A percentile compares a stretch with the other conserved stretches of the same genome.
phyloP scores from a whole-genome alignment of 2,113 vertebrate genomes.

The Paramisgurnus dabryanus region DNA sequence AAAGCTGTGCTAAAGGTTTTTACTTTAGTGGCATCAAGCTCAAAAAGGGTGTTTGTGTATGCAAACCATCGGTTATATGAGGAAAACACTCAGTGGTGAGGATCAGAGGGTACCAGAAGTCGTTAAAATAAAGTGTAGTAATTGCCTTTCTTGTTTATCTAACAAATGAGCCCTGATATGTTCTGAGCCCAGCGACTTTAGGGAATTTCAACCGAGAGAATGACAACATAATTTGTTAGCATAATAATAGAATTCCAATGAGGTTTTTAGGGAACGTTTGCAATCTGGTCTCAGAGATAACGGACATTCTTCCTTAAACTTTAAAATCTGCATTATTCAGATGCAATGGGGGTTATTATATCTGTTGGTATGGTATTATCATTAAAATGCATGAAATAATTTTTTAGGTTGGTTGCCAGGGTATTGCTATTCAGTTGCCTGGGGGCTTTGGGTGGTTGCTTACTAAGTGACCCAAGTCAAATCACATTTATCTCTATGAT shows the following conservation, averaged over 20 bases:
- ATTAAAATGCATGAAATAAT: too few relatives aligned
- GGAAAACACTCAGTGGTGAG: not conserved
- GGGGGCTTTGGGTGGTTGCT: not conserved
- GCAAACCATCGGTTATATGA: not conserved
- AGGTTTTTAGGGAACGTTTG: conserved; percentile 8
- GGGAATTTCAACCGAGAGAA: not conserved
- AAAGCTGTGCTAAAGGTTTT: not conserved
- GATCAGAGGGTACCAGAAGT: conserved; percentile 24
- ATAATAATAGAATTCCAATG: conserved; percentile 6
- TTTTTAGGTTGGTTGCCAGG: not conserved
- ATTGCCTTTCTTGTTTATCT: conserved; percentile 29
- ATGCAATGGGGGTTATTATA: not conserved
- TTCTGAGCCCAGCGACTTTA: not conserved
- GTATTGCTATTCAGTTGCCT: not conserved
- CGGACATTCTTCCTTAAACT: not conserved
- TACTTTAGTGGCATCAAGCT: not conserved
- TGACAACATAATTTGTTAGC: conserved; percentile 14
- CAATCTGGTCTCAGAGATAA: conserved; percentile 19
- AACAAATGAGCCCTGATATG: conserved; percentile 21
- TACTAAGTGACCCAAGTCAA: not conserved
- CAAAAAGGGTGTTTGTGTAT: not conserved
- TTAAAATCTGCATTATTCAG: not conserved
- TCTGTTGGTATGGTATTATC: too few relatives aligned
- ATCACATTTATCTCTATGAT: not conserved
- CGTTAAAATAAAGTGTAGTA: conserved; percentile 26